These are phyloP conservation scores for Tetragonula clypearis DNA, from an alignment of 1,140 invertebrate species.

Conservation along the genomic window DNA sequence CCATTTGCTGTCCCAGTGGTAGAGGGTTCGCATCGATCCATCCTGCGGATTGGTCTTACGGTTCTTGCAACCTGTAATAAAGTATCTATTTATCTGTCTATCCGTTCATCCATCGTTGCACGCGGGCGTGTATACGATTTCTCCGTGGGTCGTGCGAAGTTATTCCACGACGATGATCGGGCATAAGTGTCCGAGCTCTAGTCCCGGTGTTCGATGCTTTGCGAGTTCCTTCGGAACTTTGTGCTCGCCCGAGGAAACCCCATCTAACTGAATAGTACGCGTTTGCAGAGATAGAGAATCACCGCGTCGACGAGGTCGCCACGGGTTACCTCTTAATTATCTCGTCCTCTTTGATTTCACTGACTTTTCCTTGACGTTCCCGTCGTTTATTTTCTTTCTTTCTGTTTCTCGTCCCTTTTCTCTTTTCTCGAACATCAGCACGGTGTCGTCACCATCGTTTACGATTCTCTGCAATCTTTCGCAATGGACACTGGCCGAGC, in stretches of 20 bases:
- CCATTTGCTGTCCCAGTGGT: conserved; percentile 17
- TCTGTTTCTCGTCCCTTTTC: neutral
- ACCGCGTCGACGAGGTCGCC: conserved; percentile 29
- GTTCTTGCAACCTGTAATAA: conserved; percentile 35
- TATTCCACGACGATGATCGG: conserved; percentile 48
- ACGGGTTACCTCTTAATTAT: conserved; percentile 50
- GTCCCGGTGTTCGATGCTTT: conserved; percentile 7
- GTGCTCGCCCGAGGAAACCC: conserved; percentile 35
- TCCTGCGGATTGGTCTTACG: conserved; percentile 29
- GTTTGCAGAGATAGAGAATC: neutral
- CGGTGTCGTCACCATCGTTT: neutral
- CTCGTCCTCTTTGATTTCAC: conserved; percentile 31
- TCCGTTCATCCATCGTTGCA: conserved; percentile 43
- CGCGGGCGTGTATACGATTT: conserved; percentile 24
- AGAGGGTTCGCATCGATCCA: conserved; percentile 6
- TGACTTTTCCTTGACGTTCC: neutral
- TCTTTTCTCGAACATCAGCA: neutral
- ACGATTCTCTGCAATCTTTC: neutral
- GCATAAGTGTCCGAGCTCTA: conserved; percentile 35
- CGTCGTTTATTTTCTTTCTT: neutral
- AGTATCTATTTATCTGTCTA: conserved; percentile 51
- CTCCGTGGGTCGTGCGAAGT: conserved; percentile 51
- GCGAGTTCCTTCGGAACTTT: conserved; percentile 6
- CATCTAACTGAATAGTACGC: neutral
- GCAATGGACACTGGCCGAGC: neutral